Conservation (phyloP, 2,113 vertebrate genomes). For the Scomber colias region DNA sequence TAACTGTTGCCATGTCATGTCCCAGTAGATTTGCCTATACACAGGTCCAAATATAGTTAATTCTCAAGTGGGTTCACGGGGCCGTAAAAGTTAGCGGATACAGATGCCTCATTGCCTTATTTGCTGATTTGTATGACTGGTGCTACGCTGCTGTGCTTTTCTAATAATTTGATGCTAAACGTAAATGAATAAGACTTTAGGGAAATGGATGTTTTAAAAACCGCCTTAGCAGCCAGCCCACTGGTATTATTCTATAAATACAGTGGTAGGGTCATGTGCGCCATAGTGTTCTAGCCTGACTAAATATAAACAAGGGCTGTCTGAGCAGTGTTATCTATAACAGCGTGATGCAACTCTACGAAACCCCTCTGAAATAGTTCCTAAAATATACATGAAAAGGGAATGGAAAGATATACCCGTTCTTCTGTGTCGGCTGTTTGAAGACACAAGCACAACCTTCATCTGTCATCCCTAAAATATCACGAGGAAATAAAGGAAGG, state of each 20-base stretch:
- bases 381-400: constrained; percentile 82
- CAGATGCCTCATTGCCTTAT: neutral
- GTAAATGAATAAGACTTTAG: constrained; percentile 1
- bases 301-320: constrained; percentile 81
- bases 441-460: constrained; percentile 56
- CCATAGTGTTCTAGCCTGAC: constrained; percentile 67
- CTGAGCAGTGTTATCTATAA: constrained; percentile 61
- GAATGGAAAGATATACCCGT: constrained; percentile 61
- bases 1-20: constrained; percentile 72
- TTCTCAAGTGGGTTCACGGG: constrained; percentile 38
- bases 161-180: neutral
- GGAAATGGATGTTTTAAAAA: constrained; percentile 20
- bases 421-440: constrained; percentile 61
- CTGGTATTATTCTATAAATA: constrained; percentile 75
- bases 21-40: constrained; percentile 48
- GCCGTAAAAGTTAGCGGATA: constrained; percentile 34
- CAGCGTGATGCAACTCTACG: constrained; percentile 73
- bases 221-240: constrained; percentile 20
- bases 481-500: constrained; percentile 27
- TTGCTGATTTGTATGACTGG: constrained; percentile 21
- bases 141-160: neutral
- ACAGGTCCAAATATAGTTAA: constrained; percentile 70
- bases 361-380: constrained; percentile 79
- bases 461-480: constrained; percentile 70
- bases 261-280: constrained; percentile 54